Base-by-base conservation (phyloP, 2,888 invertebrate species). In the Nomada flava region DNA sequence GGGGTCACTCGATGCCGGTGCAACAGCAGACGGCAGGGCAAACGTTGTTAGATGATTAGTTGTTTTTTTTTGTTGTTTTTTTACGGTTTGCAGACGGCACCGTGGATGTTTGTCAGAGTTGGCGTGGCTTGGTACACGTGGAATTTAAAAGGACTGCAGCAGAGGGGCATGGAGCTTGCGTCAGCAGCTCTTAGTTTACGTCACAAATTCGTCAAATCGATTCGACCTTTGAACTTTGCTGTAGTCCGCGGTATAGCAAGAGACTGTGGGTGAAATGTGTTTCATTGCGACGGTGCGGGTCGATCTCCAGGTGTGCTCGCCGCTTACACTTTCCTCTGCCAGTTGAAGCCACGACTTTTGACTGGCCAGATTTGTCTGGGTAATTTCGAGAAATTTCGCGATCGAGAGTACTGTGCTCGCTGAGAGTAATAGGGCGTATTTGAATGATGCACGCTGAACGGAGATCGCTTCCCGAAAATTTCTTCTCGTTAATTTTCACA, bases 201-300 rank as follows among this genome's bases (percentile, higher is more conserved):
- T 72, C 72, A 72, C 72, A 26, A 55, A 72, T 64, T 55, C 72
- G 72, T 72, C 72, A 72, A 64, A 72, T 72, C 72, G 72, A 64
- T 55, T 64, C 15, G 64, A 72, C 72, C 72, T 53, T 72, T 72
- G 72, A 64, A 64, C 70, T 71, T 72, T 72, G 15, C n/a, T 3
- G 13, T 5, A 10, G 18, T 10, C 4, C 44, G 13, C 42, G 23
- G 23, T 23, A n/a, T 13, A 26, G n/a, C 60, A 11, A 36, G 20
- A 10, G 13, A 10, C 29, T 2, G 52, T 2, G n/a, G 20, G 2
- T 44, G 53, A 42, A 55, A 42, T 5, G 44, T 53, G 18, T 26
- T 63, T 55, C 18, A 52, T 55, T 26, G 52, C 53, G 18, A 53
- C 55, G 57, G 57, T 47, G 59, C 59, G 44, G 57, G 9, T 26